Base-by-base conservation (phyloP, 2,888 invertebrate species). In the Embidobia sp. region DNA sequence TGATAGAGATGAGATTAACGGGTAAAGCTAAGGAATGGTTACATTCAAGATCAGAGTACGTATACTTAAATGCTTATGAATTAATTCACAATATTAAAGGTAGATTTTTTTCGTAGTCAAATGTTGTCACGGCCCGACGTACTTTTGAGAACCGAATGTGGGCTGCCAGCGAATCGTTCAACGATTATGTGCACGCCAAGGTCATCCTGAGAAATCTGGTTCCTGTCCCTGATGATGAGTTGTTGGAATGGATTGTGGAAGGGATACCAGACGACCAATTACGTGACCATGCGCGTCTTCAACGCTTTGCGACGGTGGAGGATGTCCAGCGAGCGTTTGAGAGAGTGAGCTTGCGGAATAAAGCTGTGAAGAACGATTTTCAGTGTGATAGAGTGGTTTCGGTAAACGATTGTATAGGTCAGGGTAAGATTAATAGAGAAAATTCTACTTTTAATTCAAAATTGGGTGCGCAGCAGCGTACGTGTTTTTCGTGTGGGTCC, bases 161-260 rank as follows among this genome's bases (percentile, higher is more conserved):
- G 80, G 63, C 57, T 2, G 3, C 11, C 1, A 40, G 15, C 3
- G 79, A 81, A 26, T 26, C 69, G 1, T 82, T 81, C 29, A 19
- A 49, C 8, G 75, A 79, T 8, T 80, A 82, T 61, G 77, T 57
- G 10, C 79, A 80, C 26, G 73, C 77, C 2, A 81, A 83, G 29
- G 61, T 46, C 5, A 76, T 78, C 27, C n/a, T 73, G 4, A 76
- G 64, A 11, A 78, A 79, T 61, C 72, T 61, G 1, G 78, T 81
- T 6, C 74, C 79, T 1, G 74, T 80, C 0, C 15, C 19, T 0
- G 73, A 75, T 3, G 73, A 75, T 1, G 80, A 83, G 26, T 29
- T 82, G 5, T 35, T 82, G 3, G 78, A 80, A 8, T 81, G 77
- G 22, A 3, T 81, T 1, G 72, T 83, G 5, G 79, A 81, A 0